These are phyloP conservation scores for Neolamprologus sp. DNA, from an alignment of 2,113 vertebrate genomes.

Conservation along the genomic window DNA sequence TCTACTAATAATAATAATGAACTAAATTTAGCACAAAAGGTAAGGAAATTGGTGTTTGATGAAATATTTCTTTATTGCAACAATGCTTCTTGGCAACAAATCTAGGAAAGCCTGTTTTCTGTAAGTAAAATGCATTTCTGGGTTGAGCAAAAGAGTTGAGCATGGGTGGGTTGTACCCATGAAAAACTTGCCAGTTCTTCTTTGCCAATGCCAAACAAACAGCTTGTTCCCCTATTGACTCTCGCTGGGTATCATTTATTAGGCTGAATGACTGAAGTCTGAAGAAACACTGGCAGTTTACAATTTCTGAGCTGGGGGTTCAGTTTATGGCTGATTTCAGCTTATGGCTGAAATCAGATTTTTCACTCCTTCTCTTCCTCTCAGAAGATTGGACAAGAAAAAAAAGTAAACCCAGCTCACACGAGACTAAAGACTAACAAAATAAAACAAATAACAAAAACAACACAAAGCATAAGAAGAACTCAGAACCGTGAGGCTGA, in stretches of 20 bases:
- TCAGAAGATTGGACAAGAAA: not conserved
- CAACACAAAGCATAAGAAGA: not conserved
- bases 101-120: not conserved
- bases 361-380: not conserved
- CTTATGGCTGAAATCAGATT: not conserved
- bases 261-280: not conserved
- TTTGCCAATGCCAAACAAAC: not conserved
- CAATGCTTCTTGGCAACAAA: not conserved
- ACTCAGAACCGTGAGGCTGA: not conserved
- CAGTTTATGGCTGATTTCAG: not conserved
- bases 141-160: not conserved
- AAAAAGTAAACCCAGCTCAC: not conserved
- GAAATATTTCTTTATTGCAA: not conserved
- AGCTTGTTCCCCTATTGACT: not conserved
- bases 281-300: not conserved
- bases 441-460: not conserved
- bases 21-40: not conserved
- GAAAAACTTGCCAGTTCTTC: not conserved
- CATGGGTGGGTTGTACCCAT: not conserved
- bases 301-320: not conserved
- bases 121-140: not conserved
- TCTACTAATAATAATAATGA: not conserved
- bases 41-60: not conserved
- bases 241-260: not conserved
- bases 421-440: not conserved